Evolutionary conservation across 1,140 invertebrate species (phyloP), one percentile per base, ranked within the genome.

Genomic region (Ceratoteleas bidentatus): DNA sequence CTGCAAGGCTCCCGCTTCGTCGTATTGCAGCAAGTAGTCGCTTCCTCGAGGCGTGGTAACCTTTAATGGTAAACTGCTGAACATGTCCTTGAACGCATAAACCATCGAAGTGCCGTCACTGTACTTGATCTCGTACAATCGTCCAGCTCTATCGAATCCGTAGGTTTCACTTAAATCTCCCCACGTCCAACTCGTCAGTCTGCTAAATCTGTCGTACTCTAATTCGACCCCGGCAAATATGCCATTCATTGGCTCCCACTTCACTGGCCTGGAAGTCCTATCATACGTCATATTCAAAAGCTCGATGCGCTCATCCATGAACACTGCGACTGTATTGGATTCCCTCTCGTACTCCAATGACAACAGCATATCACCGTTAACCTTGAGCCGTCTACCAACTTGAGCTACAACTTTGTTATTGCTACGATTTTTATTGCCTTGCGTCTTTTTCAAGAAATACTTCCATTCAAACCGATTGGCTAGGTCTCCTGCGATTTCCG

Each of bases 401-500:
- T 97, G 96, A 0, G 95, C 94, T 2, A 97, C 93, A 0, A 93
- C 91, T 88, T 95, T 96, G 53, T 92, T 90, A 80, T 94, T 94
- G 65, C 93, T 93, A 83, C 94, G 92, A 78, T 93, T 93, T 78
- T 92, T 93, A 80, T 92, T 93, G 2, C 93, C 93, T 83, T 95
- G 94, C 11, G 94, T 90, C 66, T 95, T 94, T 47, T 95, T 89
- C 15, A 96, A 91, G 89, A 97, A 97, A 88, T 98, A 99, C 45
- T 97, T 93, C 98, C 98, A 99, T 91, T 99, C 97, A 76, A 99
- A 96, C 69, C 97, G 93, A 87, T 99, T 99, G 0, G 97, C 96
- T 16, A 98, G 91, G 86, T 98, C 97, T 0, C 96, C 96, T 11
- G 96, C 96, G 32, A 98, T 95, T 90, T 97, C 96, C 0, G 95